Percentiles rank a stretch among this genome's conserved stretches.
phyloP scores from a whole-genome alignment of 2,113 vertebrate species.

The Percina caprodes region DNA sequence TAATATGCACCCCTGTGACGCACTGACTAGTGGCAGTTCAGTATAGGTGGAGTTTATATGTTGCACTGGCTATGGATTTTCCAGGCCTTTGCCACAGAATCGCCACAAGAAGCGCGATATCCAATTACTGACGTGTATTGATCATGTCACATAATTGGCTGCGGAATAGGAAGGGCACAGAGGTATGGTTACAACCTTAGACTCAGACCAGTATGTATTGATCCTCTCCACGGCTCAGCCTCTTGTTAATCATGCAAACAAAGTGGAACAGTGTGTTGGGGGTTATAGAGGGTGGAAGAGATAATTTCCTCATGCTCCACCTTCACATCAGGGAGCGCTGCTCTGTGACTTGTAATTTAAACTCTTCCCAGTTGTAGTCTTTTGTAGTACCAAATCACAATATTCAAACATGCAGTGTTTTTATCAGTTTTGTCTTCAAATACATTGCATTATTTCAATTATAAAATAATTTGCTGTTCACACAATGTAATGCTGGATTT shows the following conservation, averaged over 20 bases:
- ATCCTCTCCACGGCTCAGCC: conserved; percentile 62
- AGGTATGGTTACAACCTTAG: conserved; percentile 73
- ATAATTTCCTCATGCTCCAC: conserved; percentile 58
- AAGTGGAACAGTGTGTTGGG: conserved; percentile 67
- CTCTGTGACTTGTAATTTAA: conserved; percentile 34
- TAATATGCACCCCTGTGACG: conserved; percentile 37
- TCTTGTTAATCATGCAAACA: conserved; percentile 81
- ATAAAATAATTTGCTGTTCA: not conserved
- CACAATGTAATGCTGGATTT: too few species aligned
- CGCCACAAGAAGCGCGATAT: conserved; percentile 65
- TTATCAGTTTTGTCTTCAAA: not conserved
- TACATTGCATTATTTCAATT: not conserved
- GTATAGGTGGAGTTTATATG: conserved; percentile 43
- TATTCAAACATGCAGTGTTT: not conserved
- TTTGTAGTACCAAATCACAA: not conserved
- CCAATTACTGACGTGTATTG: conserved; percentile 79
- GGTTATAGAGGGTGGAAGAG: conserved; percentile 51
- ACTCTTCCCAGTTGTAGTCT: not conserved
- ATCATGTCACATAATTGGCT: conserved; percentile 82
- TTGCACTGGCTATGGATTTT: conserved; percentile 50
- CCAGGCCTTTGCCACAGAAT: conserved; percentile 30
- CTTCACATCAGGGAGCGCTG: conserved; percentile 12
- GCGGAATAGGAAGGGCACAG: conserved; percentile 67
- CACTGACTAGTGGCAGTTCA: conserved; percentile 31
- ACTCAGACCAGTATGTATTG: conserved; percentile 71